Evolutionary conservation across 2,113 vertebrate genomes (phyloP).

Genomic region (Anseranas semipalmata): DNA sequence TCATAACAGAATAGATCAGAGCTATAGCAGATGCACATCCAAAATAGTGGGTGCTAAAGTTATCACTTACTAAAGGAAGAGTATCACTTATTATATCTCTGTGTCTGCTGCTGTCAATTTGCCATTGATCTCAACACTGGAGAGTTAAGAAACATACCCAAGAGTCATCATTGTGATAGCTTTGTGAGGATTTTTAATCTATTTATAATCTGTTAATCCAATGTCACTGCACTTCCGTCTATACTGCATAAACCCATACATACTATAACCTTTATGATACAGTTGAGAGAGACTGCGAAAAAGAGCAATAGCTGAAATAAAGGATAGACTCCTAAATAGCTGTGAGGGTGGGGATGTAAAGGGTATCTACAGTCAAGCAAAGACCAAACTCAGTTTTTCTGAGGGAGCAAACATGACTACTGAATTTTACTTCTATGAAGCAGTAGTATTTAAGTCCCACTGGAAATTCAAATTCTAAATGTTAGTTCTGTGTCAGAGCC

Average conservation of each 20-base stretch:
- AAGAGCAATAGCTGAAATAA: background rate
- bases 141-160: background rate
- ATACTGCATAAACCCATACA: too few species aligned
- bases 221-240: background rate
- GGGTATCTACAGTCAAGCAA: background rate
- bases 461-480: background rate
- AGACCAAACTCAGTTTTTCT: background rate
- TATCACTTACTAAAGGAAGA: background rate
- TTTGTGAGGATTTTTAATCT: background rate
- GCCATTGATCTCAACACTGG: background rate
- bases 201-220: background rate
- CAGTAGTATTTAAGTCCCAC: background rate
- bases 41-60: background rate
- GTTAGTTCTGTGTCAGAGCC: accelerated
- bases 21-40: background rate
- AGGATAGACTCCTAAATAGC: background rate
- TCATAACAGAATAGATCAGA: background rate
- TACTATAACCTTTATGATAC: background rate
- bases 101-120: background rate
- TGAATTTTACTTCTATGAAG: background rate
- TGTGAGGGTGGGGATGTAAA: background rate
- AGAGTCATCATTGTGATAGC: background rate
- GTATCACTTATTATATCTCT: background rate
- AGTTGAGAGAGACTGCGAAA: background rate
- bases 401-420: background rate